Conservation (phyloP, 2,888 invertebrate species). For the Cephus runcator region DNA sequence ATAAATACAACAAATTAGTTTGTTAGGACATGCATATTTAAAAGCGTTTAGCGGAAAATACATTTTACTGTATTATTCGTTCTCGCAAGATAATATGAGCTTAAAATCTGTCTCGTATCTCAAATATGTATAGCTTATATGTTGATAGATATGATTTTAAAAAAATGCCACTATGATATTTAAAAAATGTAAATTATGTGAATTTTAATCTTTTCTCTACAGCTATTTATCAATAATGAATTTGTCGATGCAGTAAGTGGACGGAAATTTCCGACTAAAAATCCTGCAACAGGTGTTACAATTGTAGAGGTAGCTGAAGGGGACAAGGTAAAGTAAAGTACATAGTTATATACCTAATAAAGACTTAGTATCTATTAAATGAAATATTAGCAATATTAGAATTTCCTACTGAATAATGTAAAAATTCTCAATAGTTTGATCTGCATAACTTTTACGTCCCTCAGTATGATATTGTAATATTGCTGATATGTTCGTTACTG, state of each 20-base stretch:
- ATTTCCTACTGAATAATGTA: not conserved
- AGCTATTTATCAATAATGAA: conserved; percentile 86
- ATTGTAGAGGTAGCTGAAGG: conserved; percentile 85
- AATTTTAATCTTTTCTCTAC: conserved; percentile 43
- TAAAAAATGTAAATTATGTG: not conserved
- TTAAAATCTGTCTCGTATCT: not conserved
- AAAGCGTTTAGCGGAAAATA: not conserved
- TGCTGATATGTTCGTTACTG: not conserved
- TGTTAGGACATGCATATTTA: not conserved
- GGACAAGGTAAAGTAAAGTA: conserved; percentile 73
- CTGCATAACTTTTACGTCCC: not conserved
- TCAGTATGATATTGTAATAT: not conserved
- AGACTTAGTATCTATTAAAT: not conserved
- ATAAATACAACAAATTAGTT: not conserved
- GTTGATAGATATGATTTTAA: too few relatives aligned
- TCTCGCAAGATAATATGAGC: not conserved
- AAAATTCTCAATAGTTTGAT: not conserved
- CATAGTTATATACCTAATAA: not conserved
- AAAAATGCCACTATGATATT: too few relatives aligned
- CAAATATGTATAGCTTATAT: not conserved
- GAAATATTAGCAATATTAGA: not conserved
- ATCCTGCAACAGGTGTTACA: conserved; percentile 82
- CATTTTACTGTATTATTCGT: not conserved
- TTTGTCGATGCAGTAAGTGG: conserved; percentile 85
- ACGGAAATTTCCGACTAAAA: conserved; percentile 86